Conservation (phyloP, 1,140 invertebrate species). For the Anagrus nilaparvatae region DNA sequence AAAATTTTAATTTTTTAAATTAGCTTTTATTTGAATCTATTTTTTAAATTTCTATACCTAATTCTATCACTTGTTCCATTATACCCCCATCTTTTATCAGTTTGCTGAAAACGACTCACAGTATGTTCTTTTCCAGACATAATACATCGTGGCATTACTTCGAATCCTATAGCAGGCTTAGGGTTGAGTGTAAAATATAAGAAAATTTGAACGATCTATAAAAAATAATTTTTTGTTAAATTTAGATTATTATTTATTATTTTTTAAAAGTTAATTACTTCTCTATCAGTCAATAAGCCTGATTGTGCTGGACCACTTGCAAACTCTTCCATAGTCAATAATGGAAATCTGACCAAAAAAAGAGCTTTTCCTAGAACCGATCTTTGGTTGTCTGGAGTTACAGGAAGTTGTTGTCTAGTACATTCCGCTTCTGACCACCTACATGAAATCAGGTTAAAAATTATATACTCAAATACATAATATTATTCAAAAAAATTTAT, state of each 20-base stretch:
- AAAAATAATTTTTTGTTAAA: conserved; percentile 10
- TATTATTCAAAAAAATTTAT: conserved; percentile 9
- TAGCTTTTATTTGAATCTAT: too few relatives aligned
- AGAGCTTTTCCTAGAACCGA: conserved; percentile 58
- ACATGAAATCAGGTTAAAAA: neutral
- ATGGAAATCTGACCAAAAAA: conserved; percentile 68
- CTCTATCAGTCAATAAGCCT: conserved; percentile 63
- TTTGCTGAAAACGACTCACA: conserved; percentile 71
- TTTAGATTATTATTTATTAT: conserved; percentile 4
- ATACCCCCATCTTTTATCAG: conserved; percentile 79
- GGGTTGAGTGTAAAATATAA: conserved; percentile 73
- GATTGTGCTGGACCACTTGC: conserved; percentile 69
- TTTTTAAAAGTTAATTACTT: conserved; percentile 34
- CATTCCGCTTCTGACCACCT: conserved; percentile 79
- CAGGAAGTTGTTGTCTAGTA: conserved; percentile 49
- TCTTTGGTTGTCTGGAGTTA: conserved; percentile 62
- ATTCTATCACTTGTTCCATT: conserved; percentile 79
- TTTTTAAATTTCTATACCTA: conserved; percentile 47
- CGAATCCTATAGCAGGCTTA: conserved; percentile 60
- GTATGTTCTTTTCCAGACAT: conserved; percentile 76
- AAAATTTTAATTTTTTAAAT: conserved; percentile 9
- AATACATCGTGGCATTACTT: conserved; percentile 66
- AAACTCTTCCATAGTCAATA: conserved; percentile 84
- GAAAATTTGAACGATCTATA: conserved; percentile 61
- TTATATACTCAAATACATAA: neutral